These are phyloP conservation scores for Heliconius hermathena DNA, from an alignment of 1,140 invertebrate species.

Conservation along the genomic window DNA sequence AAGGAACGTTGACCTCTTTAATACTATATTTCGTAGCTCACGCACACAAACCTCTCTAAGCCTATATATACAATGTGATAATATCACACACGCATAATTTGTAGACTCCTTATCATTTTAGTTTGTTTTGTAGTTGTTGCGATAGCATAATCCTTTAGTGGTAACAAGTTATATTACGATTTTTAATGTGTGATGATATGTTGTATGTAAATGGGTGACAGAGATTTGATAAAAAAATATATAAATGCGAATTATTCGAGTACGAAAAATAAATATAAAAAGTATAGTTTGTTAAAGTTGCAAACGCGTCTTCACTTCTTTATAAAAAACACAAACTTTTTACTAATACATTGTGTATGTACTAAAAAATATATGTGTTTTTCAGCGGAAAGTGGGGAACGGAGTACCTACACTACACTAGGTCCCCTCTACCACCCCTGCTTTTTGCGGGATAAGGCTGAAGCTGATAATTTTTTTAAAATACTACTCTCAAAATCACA, in stretches of 20 bases:
- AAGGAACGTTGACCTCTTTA: conserved; percentile 68
- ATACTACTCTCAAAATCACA: too few species aligned
- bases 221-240: neutral
- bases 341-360: too few species aligned
- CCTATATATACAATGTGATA: conserved; percentile 35
- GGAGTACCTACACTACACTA: too few species aligned
- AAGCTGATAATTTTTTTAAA: too few species aligned
- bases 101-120: conserved; percentile 55
- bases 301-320: neutral
- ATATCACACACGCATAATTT: conserved; percentile 45
- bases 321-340: too few species aligned
- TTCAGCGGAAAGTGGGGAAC: too few species aligned
- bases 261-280: neutral
- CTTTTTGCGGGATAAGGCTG: too few species aligned
- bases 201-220: neutral
- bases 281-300: neutral
- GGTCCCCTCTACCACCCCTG: too few species aligned
- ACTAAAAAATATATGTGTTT: too few species aligned
- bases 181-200: neutral
- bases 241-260: neutral
- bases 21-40: conserved; percentile 57
- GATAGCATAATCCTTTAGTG: conserved; percentile 31
- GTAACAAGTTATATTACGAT: conserved; percentile 27
- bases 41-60: conserved; percentile 48
- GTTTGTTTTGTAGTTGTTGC: conserved; percentile 55